phyloP scores from a whole-genome alignment of 1,140 invertebrate genomes.

The Drosophila pachea region DNA sequence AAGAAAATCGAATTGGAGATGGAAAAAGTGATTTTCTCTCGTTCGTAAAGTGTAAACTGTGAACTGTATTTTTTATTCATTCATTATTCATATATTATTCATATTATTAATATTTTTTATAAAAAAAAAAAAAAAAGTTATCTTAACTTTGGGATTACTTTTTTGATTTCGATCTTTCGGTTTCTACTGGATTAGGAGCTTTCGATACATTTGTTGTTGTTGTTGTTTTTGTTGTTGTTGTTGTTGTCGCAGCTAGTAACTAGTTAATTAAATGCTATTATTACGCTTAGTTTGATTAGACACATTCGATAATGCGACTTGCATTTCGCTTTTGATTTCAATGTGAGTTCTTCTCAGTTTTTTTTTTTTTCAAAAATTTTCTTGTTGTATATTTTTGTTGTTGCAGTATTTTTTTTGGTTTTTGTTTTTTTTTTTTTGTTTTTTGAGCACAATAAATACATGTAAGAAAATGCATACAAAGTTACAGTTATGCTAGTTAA shows the following conservation, averaged over 20 bases:
- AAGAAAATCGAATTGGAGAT: too few relatives aligned
- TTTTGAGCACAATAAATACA: slow-evolving; percentile 65
- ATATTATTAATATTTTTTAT: background rate
- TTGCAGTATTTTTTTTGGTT: background rate
- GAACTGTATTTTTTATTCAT: slow-evolving; percentile 1
- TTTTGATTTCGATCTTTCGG: background rate
- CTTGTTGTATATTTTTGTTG: slow-evolving; percentile 1
- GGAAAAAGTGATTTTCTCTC: too few relatives aligned
- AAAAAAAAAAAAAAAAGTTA: slow-evolving; percentile 28
- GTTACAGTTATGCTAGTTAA: slow-evolving; percentile 74
- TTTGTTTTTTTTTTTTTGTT: slow-evolving; percentile 7
- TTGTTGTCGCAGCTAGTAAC: slow-evolving; percentile 34
- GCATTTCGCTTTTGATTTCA: slow-evolving; percentile 21
- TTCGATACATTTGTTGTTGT: slow-evolving; percentile 21
- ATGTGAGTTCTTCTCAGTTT: slow-evolving; percentile 10
- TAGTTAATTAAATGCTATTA: slow-evolving; percentile 44
- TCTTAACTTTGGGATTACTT: slow-evolving; percentile 13
- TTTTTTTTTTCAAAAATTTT: background rate
- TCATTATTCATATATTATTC: background rate
- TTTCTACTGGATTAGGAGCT: slow-evolving; percentile 39
- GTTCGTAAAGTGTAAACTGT: background rate
- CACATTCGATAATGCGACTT: slow-evolving; percentile 21
- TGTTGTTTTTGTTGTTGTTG: slow-evolving; percentile 16
- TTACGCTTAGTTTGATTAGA: slow-evolving; percentile 36
- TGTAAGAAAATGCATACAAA: slow-evolving; percentile 74